Percentiles rank a stretch among this genome's conserved stretches.
Evolutionary conservation across 2,888 invertebrate genomes (phyloP).

Genomic region (Agrilus mali): DNA sequence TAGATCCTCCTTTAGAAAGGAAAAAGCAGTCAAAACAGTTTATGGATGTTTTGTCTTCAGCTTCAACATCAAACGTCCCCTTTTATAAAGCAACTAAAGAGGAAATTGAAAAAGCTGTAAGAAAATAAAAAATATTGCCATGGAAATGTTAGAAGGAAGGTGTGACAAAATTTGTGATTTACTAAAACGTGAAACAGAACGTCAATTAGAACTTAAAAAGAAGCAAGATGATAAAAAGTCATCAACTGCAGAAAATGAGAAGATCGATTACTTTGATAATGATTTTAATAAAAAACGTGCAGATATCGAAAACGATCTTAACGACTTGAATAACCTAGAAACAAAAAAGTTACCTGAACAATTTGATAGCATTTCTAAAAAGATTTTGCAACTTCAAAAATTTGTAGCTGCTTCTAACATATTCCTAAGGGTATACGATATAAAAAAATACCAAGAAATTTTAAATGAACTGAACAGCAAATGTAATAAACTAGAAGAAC

Average conservation of each 20-base stretch:
- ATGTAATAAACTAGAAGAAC: conserved; percentile 57
- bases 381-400: conserved; percentile 63
- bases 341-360: conserved; percentile 40
- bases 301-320: conserved; percentile 49
- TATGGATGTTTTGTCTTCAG: conserved; percentile 36
- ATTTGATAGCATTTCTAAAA: conserved; percentile 57
- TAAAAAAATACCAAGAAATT: conserved; percentile 63
- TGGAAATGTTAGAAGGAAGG: conserved; percentile 23
- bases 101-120: conserved; percentile 32
- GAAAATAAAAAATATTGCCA: conserved; percentile 19
- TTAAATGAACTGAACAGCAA: conserved; percentile 59
- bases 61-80: conserved; percentile 35
- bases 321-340: conserved; percentile 35
- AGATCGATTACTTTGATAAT: conserved; percentile 56
- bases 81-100: conserved; percentile 36
- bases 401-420: conserved; percentile 68
- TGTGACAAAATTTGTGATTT: conserved; percentile 34
- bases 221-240: conserved; percentile 51
- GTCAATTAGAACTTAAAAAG: conserved; percentile 51
- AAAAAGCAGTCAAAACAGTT: conserved; percentile 26
- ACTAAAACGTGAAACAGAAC: conserved; percentile 47
- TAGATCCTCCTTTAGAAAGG: conserved; percentile 18
- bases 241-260: conserved; percentile 49
- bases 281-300: conserved; percentile 54
- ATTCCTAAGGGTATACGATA: conserved; percentile 69